Conservation (phyloP, 2,113 vertebrate species). For the Prunella himalayana region DNA sequence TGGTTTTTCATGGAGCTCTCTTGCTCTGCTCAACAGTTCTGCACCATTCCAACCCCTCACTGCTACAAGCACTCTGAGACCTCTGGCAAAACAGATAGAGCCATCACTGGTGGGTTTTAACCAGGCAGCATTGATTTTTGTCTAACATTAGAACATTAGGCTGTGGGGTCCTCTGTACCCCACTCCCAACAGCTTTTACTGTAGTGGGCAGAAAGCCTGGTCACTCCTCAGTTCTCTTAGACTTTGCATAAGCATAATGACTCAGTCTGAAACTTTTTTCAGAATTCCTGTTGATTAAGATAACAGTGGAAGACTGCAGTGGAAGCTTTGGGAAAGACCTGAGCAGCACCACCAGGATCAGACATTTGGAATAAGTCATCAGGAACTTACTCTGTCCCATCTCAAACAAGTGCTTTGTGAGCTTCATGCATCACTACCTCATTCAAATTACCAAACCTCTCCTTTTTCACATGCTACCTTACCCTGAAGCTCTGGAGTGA, state of each 20-base stretch:
- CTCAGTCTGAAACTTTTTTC: neutral
- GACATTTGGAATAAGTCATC: neutral
- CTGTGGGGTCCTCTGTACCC: neutral
- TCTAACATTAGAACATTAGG: neutral
- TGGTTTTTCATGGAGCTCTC: neutral
- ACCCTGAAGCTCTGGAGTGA: neutral
- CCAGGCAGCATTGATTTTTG: neutral
- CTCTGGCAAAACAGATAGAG: neutral
- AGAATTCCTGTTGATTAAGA: neutral
- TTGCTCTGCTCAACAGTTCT: neutral
- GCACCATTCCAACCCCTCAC: neutral
- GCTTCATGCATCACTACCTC: neutral
- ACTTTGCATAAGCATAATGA: neutral
- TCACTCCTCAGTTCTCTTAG: neutral
- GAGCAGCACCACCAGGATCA: neutral
- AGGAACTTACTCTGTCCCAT: neutral
- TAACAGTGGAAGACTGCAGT: neutral
- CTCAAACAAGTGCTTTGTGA: neutral
- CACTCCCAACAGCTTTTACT: neutral
- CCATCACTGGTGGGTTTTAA: neutral
- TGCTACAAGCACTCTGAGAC: neutral
- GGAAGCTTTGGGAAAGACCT: neutral
- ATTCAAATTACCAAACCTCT: neutral
- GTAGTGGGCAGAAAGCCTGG: rapidly evolving
- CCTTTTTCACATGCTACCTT: rapidly evolving